phyloP scores from a whole-genome alignment of 2,888 invertebrate genomes.

The Pyrgus malvae region DNA sequence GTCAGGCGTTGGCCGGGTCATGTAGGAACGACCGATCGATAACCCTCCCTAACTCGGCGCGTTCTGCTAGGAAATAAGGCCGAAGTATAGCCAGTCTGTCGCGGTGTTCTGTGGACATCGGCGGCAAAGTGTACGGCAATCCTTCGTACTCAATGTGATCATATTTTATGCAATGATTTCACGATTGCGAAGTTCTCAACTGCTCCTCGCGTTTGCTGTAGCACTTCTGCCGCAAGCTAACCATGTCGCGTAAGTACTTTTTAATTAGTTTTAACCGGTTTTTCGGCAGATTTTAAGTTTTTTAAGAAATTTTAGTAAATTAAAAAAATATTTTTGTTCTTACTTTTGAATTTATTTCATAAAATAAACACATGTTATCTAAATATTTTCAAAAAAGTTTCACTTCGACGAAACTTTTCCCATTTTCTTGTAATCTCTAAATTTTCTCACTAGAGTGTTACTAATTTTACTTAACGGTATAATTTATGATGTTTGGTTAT shows the following conservation, averaged over 20 bases:
- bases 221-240: constrained; percentile 81
- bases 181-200: constrained; percentile 82
- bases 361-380: too few relatives aligned
- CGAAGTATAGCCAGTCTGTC: constrained; percentile 54
- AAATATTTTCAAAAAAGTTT: too few relatives aligned
- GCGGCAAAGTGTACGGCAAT: constrained; percentile 41
- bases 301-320: background rate
- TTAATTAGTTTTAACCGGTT: background rate
- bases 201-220: constrained; percentile 83
- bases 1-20: constrained; percentile 71
- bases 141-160: constrained; percentile 65
- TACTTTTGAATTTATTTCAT: too few relatives aligned
- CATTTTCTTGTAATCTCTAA: too few relatives aligned
- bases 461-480: too few relatives aligned
- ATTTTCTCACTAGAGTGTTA: too few relatives aligned
- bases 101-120: constrained; percentile 52
- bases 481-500: too few relatives aligned
- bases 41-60: constrained; percentile 53
- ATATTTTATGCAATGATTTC: constrained; percentile 70
- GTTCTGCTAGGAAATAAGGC: constrained; percentile 61
- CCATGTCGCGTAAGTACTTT: constrained; percentile 83
- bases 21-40: constrained; percentile 58
- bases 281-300: background rate
- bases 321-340: background rate
- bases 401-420: too few relatives aligned